These are phyloP conservation scores for Anthophora plumipes DNA, from an alignment of 2,888 invertebrate genomes.

Conservation along the genomic window DNA sequence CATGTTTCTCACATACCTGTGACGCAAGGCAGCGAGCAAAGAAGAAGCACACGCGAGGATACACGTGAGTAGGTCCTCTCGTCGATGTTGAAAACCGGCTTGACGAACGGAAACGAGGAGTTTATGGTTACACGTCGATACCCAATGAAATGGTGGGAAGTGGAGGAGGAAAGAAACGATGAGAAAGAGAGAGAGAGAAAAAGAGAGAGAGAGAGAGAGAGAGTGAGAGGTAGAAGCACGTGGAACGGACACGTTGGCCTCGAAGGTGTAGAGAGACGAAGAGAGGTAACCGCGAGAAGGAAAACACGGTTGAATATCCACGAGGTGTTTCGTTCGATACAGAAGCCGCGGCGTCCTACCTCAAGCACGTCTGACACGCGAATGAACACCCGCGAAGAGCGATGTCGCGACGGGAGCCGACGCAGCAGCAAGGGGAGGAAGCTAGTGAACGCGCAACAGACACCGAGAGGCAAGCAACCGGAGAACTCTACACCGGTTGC, in stretches of 20 bases:
- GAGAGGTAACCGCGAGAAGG: not conserved
- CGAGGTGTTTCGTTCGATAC: not conserved
- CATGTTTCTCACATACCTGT: slow-evolving; percentile 38
- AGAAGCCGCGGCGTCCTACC: slow-evolving; percentile 57
- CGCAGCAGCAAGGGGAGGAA: slow-evolving; percentile 36
- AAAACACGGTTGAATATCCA: not conserved
- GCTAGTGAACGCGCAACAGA: slow-evolving; percentile 42
- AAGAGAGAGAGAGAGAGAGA: too few relatives aligned
- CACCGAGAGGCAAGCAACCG: not conserved
- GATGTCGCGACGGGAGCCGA: slow-evolving; percentile 53
- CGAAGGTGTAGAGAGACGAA: not conserved
- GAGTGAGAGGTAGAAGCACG: slow-evolving; percentile 29
- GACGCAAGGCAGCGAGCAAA: not conserved
- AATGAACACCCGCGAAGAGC: slow-evolving; percentile 61
- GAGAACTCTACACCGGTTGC: slow-evolving; percentile 18
- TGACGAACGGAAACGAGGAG: not conserved
- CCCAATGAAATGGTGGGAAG: too few relatives aligned
- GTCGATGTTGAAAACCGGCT: not conserved
- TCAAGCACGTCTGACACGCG: slow-evolving; percentile 64
- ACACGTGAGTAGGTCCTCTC: slow-evolving; percentile 20
- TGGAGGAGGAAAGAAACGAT: too few relatives aligned
- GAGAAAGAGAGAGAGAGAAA: too few relatives aligned
- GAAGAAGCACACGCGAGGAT: not conserved
- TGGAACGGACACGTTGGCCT: slow-evolving; percentile 32
- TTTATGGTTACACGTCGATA: too few relatives aligned